Base-by-base conservation (phyloP, 2,888 invertebrate genomes). In the Cataglyphis rosenhaueri region DNA sequence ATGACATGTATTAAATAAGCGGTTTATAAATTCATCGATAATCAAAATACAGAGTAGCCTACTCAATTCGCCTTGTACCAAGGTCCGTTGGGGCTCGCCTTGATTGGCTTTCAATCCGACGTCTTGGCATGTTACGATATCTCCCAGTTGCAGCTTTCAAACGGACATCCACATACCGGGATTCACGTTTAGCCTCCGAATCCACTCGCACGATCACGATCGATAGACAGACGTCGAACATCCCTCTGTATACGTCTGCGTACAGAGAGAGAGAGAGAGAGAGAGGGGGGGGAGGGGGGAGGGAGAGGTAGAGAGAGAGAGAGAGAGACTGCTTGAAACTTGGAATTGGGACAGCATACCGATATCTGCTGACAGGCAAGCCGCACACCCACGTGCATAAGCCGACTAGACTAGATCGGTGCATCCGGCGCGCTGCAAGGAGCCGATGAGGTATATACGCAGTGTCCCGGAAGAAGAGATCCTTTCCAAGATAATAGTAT, bases 361-460 rank as follows among this genome's bases (percentile, higher is more conserved):
- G 89, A 64, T 84, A 88, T 89, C 88, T 84, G 64, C 82, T 81
- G 52, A 29, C 83, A 15, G 59, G 71, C 74, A 71, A 79, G 78
- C 78, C 59, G 74, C 78, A 79, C 78, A 44, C 25, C 44, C 59
- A 71, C 38, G 76, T 68, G 41, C 68, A 76, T 59, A 71, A 79
- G 25, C 78, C 44, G 25, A 44, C 25, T 65, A 66, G 52, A 59
- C 71, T 66, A 32, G 55, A 41, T 84, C 82, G 79, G 82, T 76
- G 74, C 85, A 84, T 89, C 83, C 82, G 73, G 71, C 74, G 59
- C 62, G 29, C 52, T 57, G 57, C 74, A 79, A 88, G 88, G 81
- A 88, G 57, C 15, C 70, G 68, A 32, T 52, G 68, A 44, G 64
- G 25, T 48, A 62, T 66, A 68, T 25, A 44, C 32, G 71, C 35